Percentiles rank a stretch among this genome's conserved stretches.
phyloP scores from a whole-genome alignment of 2,113 vertebrate species.

The Pelmatolapia mariae region DNA sequence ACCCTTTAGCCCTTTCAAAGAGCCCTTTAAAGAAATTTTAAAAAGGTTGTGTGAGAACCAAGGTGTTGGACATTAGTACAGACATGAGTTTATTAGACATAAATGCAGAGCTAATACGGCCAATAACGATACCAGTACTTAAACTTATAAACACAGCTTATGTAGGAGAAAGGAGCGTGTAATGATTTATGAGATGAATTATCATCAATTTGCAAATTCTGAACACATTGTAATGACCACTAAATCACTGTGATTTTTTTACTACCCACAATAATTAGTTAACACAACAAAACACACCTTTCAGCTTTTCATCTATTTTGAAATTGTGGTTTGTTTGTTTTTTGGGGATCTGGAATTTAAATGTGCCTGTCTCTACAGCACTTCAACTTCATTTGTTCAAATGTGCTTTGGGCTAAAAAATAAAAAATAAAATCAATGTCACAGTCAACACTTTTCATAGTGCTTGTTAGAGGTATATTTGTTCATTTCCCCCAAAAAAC shows the following conservation, averaged over 20 bases:
- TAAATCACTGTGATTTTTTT: neutral
- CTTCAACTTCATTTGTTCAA: neutral
- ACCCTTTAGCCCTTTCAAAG: neutral
- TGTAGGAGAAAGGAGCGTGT: neutral
- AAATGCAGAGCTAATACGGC: neutral
- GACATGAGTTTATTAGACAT: neutral
- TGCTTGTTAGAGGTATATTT: neutral
- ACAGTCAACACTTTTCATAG: neutral
- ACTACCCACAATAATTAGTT: neutral
- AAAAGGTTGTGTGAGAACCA: neutral
- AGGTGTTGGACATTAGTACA: neutral
- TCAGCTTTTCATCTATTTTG: neutral
- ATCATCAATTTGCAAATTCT: neutral
- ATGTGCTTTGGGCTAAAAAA: neutral
- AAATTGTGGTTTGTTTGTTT: neutral
- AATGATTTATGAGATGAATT: neutral
- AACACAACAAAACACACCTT: neutral
- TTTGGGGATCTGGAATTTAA: neutral
- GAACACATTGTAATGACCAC: neutral
- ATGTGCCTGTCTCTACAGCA: neutral
- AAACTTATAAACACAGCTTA: neutral
- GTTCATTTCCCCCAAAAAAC: neutral
- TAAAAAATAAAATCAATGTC: neutral
- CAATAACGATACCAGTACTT: neutral
- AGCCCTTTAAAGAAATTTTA: neutral